A percentile compares a stretch with the other conserved stretches of the same genome.
Evolutionary conservation across 2,113 vertebrate genomes (phyloP).

Genomic region (Tetraodon nigroviridis): DNA sequence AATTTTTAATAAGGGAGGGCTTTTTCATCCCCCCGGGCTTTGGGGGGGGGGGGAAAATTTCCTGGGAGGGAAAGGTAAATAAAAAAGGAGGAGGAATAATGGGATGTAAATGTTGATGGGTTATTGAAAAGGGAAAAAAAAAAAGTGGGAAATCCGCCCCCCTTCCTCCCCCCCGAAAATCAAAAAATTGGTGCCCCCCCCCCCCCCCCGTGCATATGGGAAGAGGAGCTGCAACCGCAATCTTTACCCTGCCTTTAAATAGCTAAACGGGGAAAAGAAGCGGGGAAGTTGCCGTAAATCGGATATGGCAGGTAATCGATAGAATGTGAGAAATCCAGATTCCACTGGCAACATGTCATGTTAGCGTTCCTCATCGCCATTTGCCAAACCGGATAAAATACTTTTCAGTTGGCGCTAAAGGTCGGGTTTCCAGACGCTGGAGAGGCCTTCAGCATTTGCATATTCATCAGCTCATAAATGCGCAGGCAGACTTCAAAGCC

Average conservation of each 20-base stretch:
- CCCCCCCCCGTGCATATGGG: background rate
- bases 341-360: conserved; percentile 16
- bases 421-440: too few relatives aligned
- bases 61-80: too few relatives aligned
- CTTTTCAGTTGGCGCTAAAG: background rate
- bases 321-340: conserved; percentile 17
- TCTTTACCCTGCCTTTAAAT: conserved; percentile 41
- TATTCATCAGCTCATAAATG: too few relatives aligned
- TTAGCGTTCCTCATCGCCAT: too few relatives aligned
- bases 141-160: conserved; percentile 34
- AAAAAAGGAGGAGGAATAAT: conserved; percentile 62
- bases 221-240: background rate
- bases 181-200: too few relatives aligned
- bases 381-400: too few relatives aligned
- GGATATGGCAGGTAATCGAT: conserved; percentile 18
- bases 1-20: too few relatives aligned
- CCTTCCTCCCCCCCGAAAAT: too few relatives aligned
- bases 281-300: conserved; percentile 1
- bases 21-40: too few relatives aligned
- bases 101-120: conserved; percentile 70
- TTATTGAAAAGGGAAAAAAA: conserved; percentile 65
- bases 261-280: conserved; percentile 11
- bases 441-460: too few relatives aligned
- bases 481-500: conserved; percentile 2
- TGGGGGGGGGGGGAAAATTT: too few relatives aligned